These are phyloP conservation scores for Melanotaenia trifasciata DNA, from an alignment of 2,797 vertebrate species.

Conservation along the genomic window DNA sequence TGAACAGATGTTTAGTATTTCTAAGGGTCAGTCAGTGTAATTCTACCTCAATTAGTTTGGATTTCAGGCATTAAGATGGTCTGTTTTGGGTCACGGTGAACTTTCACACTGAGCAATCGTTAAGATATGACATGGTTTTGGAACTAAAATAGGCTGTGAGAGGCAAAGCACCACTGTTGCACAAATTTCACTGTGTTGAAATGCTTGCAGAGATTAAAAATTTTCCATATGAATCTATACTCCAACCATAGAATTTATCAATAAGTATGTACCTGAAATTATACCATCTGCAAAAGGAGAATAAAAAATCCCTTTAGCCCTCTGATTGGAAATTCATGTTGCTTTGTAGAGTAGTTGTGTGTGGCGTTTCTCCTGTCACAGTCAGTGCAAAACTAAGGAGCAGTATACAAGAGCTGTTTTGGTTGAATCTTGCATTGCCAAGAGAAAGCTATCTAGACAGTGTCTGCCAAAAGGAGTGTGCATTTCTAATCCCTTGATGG, in stretches of 20 bases:
- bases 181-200: conserved; percentile 13
- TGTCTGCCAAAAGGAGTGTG: conserved; percentile 76
- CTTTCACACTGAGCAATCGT: conserved; percentile 55
- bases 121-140: conserved; percentile 33
- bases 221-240: neutral
- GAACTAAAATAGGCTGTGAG: conserved; percentile 6
- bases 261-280: conserved; percentile 29
- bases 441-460: conserved; percentile 83
- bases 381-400: conserved; percentile 76
- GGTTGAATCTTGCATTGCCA: conserved; percentile 76
- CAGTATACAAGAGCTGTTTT: conserved; percentile 75
- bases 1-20: conserved; percentile 70
- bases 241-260: conserved; percentile 26
- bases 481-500: conserved; percentile 82
- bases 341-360: conserved; percentile 52
- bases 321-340: conserved; percentile 60
- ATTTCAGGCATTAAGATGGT: conserved; percentile 61
- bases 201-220: neutral
- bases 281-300: conserved; percentile 13
- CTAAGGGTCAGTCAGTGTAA: conserved; percentile 59
- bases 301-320: conserved; percentile 1
- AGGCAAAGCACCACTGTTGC: conserved; percentile 9
- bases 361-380: conserved; percentile 68
- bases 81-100: conserved; percentile 73
- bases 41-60: conserved; percentile 65